phyloP scores from a whole-genome alignment of 2,888 invertebrate genomes.

The Hypsopygia costalis region DNA sequence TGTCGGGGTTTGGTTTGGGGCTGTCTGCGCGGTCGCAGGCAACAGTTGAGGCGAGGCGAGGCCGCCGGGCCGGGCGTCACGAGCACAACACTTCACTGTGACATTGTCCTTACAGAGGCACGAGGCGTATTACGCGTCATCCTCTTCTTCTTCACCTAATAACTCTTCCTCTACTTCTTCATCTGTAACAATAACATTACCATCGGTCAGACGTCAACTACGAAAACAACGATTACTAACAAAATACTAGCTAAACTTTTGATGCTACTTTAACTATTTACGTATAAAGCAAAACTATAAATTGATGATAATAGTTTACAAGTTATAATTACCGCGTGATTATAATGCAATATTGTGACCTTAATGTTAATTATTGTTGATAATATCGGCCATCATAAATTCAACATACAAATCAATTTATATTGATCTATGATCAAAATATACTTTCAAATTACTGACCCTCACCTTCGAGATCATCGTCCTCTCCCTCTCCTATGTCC shows the following conservation, averaged over 20 bases:
- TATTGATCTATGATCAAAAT: too few relatives aligned
- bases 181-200: slow-evolving; percentile 53
- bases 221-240: too few relatives aligned
- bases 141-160: slow-evolving; percentile 75
- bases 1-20: slow-evolving; percentile 39
- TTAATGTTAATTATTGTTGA: neutral
- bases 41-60: slow-evolving; percentile 73
- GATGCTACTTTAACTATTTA: too few relatives aligned
- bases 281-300: too few relatives aligned
- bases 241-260: too few relatives aligned
- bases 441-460: slow-evolving; percentile 17
- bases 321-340: neutral
- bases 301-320: too few relatives aligned
- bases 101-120: slow-evolving; percentile 76
- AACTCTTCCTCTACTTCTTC: slow-evolving; percentile 76
- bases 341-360: neutral
- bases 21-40: slow-evolving; percentile 28
- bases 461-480: slow-evolving; percentile 84
- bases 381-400: too few relatives aligned
- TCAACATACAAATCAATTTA: too few relatives aligned
- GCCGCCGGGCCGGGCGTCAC: slow-evolving; percentile 74
- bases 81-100: slow-evolving; percentile 79
- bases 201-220: neutral
- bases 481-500: slow-evolving; percentile 81
- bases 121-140: slow-evolving; percentile 78